Evolutionary conservation across 2,888 invertebrate species (phyloP), one percentile per base, ranked within the genome.

Genomic region (Chrysolina haemoptera): DNA sequence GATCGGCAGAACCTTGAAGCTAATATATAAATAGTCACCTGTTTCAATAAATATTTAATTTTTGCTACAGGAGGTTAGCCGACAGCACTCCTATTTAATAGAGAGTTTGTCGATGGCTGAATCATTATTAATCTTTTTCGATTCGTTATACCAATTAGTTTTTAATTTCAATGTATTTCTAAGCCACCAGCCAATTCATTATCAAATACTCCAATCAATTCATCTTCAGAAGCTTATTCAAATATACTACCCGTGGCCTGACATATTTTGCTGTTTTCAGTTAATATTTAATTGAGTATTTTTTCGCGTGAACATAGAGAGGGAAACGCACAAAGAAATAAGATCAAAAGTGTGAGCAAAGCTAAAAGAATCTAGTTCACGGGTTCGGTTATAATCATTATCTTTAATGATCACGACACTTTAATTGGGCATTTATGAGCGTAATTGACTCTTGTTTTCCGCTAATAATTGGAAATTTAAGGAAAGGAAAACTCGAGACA

Each of bases 381-480:
- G 20, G 53, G 53, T 53, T 53, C 53, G 53, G 18, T 11, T 53
- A 20, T 53, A 16, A 18, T 53, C 53, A 53, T 53, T 53, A 53
- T 20, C 20, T 53, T 53, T 53, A 53, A 53, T 53, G 53, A 53
- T 53, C 53, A 5, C 20, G 53, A 20, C 22, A 53, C 20, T 20
- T 53, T 53, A 53, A 53, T 53, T 53, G 53, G 20, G 53, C 20
- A 20, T 22, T 22, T 53, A 20, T 53, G 20, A 20, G 53, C 53
- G 20, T 53, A 53, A 53, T 53, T 53, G 53, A 53, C 53, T 35
- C 35, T 20, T 53, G 53, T 53, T 53, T 53, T 53, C 20, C 20
- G 53, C 53, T 53, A 53, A 53, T 53, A 18, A 53, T 53, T 53
- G 20, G 53, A 53, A 53, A 18, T 53, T 53, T 18, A 53, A 18